Evolutionary conservation across 2,113 vertebrate species (phyloP), one percentile per base, ranked within the genome.

Genomic region (Pithys albifrons): DNA sequence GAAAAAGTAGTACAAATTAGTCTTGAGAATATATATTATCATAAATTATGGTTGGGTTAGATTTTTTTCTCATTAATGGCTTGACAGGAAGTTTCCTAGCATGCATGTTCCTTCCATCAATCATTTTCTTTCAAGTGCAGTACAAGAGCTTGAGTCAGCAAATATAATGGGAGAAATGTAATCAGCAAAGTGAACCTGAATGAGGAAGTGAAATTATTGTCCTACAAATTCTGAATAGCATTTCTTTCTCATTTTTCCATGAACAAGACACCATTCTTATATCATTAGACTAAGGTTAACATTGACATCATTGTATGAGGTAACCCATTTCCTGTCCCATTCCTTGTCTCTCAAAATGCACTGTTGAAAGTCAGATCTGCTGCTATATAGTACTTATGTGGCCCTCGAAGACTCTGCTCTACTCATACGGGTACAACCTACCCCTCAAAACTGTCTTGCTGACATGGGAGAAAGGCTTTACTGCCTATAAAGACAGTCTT

Each of bases 171-270:
- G n/a, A 41, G 86, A 80, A 86, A 92, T 22, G 33, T 77, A 80
- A 92, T 82, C 89, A 92, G 29, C 45, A 55, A 22, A 24, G 20
- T 77, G 39, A 51, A 19, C 55, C 12, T 64, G 69, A 73, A 81
- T 59, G 48, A 92, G 94, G 91, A 96, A 95, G 76, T 85, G 79
- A 86, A 95, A 93, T 80, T 84, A 35, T 54, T 64, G 76, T 69
- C 35, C 16, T n/a, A 23, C 3, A 51, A 13, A 12, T 71, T 87
- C 52, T 67, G 43, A 92, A 52, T 41, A 69, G 24, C 19, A 46
- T 75, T 89, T 91, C 15, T 89, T 90, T 69, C 5, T 88, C 55
- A 9, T 12, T 84, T 55, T 92, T 77, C 89, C 43, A 13, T 6
- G 52, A 89, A 35, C 22, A 28, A 28, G 76, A 27, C 18, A 5